Evolutionary conservation across 2,113 vertebrate genomes (phyloP).

Genomic region (Periophthalmus modestus): DNA sequence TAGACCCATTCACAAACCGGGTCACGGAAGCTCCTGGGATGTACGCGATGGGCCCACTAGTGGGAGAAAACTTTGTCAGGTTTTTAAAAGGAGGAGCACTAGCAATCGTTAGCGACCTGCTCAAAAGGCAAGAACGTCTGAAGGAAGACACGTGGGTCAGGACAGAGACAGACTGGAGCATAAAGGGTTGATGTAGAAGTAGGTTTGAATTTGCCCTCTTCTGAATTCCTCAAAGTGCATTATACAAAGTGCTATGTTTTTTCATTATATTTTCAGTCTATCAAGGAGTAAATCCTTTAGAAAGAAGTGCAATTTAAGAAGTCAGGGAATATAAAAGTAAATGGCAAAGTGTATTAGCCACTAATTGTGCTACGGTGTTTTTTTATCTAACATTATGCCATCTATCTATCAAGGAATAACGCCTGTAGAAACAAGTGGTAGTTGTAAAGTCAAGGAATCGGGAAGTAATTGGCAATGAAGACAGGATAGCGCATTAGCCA

Average conservation of each 20-base stretch:
- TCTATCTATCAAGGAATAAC: no score
- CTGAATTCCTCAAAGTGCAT: neutral
- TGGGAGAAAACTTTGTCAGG: slow-evolving; percentile 83
- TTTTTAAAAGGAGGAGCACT: slow-evolving; percentile 81
- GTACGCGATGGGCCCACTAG: slow-evolving; percentile 81
- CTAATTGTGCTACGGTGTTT: neutral
- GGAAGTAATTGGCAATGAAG: no score
- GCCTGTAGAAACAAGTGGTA: no score
- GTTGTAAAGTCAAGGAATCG: no score
- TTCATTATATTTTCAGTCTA: neutral
- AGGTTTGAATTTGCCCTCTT: no score
- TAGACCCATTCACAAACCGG: slow-evolving; percentile 75
- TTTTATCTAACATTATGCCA: no score
- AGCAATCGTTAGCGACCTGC: slow-evolving; percentile 72
- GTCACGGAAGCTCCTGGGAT: slow-evolving; percentile 66
- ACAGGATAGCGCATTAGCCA: no score
- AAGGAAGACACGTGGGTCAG: neutral
- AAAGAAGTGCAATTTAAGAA: neutral
- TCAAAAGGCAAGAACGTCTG: slow-evolving; percentile 39
- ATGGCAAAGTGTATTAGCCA: neutral
- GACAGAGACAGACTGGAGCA: neutral
- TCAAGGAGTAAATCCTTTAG: neutral
- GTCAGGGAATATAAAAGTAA: neutral
- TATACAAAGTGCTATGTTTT: slow-evolving; percentile 3
- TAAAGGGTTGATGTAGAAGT: neutral